Conservation (phyloP, 2,888 invertebrate genomes). For the Spodoptera exigua region DNA sequence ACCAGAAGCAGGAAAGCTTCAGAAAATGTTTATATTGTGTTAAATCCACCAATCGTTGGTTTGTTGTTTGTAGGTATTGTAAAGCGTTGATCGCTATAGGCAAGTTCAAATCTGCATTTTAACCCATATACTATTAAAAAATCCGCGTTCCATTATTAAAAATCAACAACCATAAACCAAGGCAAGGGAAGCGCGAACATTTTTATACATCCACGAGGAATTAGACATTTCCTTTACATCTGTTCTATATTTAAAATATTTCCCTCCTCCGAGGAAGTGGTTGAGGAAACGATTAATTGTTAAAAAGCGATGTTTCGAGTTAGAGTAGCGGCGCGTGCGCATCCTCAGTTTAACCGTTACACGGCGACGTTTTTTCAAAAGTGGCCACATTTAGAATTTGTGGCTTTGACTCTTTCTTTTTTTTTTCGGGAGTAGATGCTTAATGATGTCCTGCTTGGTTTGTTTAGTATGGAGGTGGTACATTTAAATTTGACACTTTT, state of each 20-base stretch:
- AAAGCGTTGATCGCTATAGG: too few relatives aligned
- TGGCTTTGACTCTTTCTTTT: slow-evolving; percentile 48
- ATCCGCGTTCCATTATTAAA: too few relatives aligned
- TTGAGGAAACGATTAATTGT: slow-evolving; percentile 81
- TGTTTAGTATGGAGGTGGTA: slow-evolving; percentile 58
- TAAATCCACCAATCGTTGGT: too few relatives aligned
- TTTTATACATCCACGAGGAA: slow-evolving; percentile 60
- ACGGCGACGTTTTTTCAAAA: slow-evolving; percentile 66
- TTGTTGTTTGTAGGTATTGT: too few relatives aligned
- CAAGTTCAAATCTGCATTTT: too few relatives aligned
- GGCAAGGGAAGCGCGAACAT: slow-evolving; percentile 50
- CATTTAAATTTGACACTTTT: too few relatives aligned
- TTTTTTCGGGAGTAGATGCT: slow-evolving; percentile 71
- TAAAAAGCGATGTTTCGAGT: slow-evolving; percentile 72
- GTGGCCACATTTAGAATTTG: slow-evolving; percentile 66
- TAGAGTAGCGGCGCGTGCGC: slow-evolving; percentile 72
- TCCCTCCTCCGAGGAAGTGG: slow-evolving; percentile 58
- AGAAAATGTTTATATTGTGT: too few relatives aligned
- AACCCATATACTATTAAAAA: too few relatives aligned
- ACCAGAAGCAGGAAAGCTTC: too few relatives aligned
- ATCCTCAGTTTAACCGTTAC: slow-evolving; percentile 62
- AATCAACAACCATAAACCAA: background rate
- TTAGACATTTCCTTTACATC: slow-evolving; percentile 65
- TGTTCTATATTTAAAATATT: slow-evolving; percentile 62
- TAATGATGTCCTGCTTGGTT: slow-evolving; percentile 77